Evolutionary conservation across 2,888 invertebrate species (phyloP), one percentile per base, ranked within the genome.

Genomic region (Aelia acuminata): DNA sequence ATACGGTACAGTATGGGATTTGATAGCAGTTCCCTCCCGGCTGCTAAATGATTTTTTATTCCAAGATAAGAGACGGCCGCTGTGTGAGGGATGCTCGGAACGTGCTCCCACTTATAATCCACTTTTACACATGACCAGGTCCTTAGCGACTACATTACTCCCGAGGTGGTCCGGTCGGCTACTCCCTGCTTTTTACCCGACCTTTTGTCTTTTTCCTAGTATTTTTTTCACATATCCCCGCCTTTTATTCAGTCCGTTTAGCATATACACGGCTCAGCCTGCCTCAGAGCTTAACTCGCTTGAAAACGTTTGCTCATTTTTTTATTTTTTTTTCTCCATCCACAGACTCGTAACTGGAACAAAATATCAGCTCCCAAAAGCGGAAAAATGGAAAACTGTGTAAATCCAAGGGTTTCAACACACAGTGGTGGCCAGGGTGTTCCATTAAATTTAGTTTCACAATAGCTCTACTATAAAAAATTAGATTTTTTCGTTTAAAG

Each of bases 221-320:
- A 43, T 80, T 80, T 80, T n/a, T 80, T 80, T 80, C 80, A 80
- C 43, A 80, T 80, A 43, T 43, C 18, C 80, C 80, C n/a, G 10
- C 80, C 80, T 80, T 80, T 80, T 80, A 80, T 47, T 47, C 43
- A 47, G 43, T 47, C 80, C n/a, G 80, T 80, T 80, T 80, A 80
- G 80, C 80, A 80, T 80, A 80, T 47, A 80, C 80, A 80, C n/a
- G 80, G 63, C 63, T 70, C 63, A 70, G 63, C 63, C 63, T 70
- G 63, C 31, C 63, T 31, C 31, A 70, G 63, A 35, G 63, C 63
- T 70, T 70, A 70, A 70, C 63, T 70, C 63, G 63, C 63, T 26
- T 70, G 63, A 70, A 70, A 70, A 70, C 63, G 63, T 70, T 70
- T 0, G 8, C 57, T 57, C 26, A 13, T 57, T 26, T 57, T 57